Evolutionary conservation across 2,888 invertebrate species (phyloP), one percentile per base, ranked within the genome.

Genomic region (Pyrgus malvae): DNA sequence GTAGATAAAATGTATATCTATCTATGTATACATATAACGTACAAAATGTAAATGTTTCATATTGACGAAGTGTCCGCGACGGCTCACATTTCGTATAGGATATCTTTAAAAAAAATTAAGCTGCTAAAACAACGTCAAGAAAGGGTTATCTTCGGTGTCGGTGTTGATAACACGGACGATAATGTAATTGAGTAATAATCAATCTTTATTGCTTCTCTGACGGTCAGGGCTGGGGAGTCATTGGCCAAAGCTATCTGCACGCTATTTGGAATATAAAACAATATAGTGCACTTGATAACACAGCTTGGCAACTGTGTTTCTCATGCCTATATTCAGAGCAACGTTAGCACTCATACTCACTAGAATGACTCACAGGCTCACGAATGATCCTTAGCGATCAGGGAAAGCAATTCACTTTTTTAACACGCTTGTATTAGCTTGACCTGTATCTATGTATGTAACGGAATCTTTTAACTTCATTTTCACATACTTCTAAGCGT

Each of bases 181-280:
- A n/a, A n/a, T 21, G 29, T 42, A 42, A 50, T 50, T 50, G 12
- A 12, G 33, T 50, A 42, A 50, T 50, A 25, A 49, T 14, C 11
- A 11, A 48, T 41, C 41, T 23, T 23, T 41, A 49, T 40, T 49
- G 48, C 25, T 29, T 27, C 25, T 33, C 12, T 42, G 50, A 50
- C 50, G 50, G 50, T 50, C 42, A 50, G 50, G 50, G 50, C 33
- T 50, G 50, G 25, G 17, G 40, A 49, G 50, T 50, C 50, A 27
- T 42, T 50, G 41, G 41, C 49, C 49, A 49, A 2, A 33, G 41
- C 21, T 49, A 49, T 41, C 48, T 40, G 41, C 7, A 9, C 8
- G 2, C 8, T n/a, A 14, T 49, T 48, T 3, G 31, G 35, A 27
- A 37, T 27, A 31, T 40, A 48, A 49, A 40, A 49, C 41, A 33